These are phyloP conservation scores for Apolygus lucorum DNA, from an alignment of 1,140 invertebrate genomes.

Conservation along the genomic window DNA sequence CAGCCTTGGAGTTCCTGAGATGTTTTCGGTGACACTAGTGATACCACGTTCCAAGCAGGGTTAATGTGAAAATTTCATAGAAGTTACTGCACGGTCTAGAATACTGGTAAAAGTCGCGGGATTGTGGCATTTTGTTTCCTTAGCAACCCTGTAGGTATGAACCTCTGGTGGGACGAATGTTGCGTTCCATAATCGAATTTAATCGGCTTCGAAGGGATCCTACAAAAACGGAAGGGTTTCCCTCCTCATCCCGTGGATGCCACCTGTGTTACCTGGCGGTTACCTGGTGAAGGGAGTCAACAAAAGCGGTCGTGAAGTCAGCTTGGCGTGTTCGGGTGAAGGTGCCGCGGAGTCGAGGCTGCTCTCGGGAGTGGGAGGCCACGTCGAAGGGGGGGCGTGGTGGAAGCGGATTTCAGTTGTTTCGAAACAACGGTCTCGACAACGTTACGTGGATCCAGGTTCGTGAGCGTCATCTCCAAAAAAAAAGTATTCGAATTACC, in stretches of 20 bases:
- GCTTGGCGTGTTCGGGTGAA: not conserved
- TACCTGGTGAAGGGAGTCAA: not conserved
- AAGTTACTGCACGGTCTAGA: too few species aligned
- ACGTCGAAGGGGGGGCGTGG: not conserved
- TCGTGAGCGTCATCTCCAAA: not conserved
- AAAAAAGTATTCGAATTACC: not conserved
- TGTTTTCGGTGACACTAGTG: too few species aligned
- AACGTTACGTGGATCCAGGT: not conserved
- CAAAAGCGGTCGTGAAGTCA: not conserved
- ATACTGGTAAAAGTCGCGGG: too few species aligned
- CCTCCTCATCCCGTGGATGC: not conserved
- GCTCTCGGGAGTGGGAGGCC: not conserved
- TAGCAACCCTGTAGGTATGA: too few species aligned
- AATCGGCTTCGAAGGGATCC: too few species aligned
- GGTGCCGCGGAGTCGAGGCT: not conserved
- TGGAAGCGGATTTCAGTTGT: conserved; percentile 15
- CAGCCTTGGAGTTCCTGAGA: too few species aligned
- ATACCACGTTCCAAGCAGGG: too few species aligned
- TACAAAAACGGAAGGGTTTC: too few species aligned
- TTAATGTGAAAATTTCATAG: too few species aligned
- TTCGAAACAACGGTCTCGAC: conserved; percentile 22
- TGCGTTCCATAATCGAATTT: too few species aligned
- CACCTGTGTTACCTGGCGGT: conserved; percentile 14
- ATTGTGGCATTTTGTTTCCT: too few species aligned
- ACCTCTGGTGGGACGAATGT: too few species aligned